phyloP scores from a whole-genome alignment of 2,113 vertebrate species.

The Setophaga kirtlandii region DNA sequence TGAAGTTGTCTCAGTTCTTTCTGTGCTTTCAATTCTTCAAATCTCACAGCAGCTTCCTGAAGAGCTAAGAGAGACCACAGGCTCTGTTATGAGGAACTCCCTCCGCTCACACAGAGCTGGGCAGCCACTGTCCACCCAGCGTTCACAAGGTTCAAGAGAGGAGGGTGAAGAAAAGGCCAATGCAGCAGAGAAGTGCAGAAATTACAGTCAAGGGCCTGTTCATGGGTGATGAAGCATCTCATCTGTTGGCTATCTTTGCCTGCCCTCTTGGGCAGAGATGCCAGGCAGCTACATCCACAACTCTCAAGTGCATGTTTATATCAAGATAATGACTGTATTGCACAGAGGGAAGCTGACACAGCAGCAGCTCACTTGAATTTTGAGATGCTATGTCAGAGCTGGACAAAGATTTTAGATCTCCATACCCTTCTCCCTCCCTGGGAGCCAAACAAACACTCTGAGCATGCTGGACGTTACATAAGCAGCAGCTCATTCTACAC shows the following conservation, averaged over 20 bases:
- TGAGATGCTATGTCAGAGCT: not conserved
- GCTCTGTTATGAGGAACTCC: not conserved
- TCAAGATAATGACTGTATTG: not conserved
- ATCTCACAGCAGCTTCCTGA: slow-evolving; percentile 92
- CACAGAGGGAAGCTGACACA: not conserved
- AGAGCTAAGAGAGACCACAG: slow-evolving; percentile 79
- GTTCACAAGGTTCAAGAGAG: not conserved
- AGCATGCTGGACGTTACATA: not conserved
- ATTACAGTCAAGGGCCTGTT: not conserved
- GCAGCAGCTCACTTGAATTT: not conserved
- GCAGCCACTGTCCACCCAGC: not conserved
- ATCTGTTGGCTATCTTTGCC: not conserved
- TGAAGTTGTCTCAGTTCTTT: slow-evolving; percentile 95
- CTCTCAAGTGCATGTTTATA: not conserved
- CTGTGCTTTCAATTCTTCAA: slow-evolving; percentile 93
- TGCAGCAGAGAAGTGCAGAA: not conserved
- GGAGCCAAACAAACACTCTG: not conserved
- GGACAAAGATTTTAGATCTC: not conserved
- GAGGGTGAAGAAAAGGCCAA: not conserved
- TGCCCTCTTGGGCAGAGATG: not conserved
- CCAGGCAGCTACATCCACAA: not conserved
- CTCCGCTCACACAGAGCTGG: not conserved
- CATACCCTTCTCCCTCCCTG: not conserved
- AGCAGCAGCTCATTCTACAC: not conserved
- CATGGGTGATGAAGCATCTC: not conserved